Base-by-base conservation (phyloP, 2,888 invertebrate genomes). In the Eumerus sabulonum region DNA sequence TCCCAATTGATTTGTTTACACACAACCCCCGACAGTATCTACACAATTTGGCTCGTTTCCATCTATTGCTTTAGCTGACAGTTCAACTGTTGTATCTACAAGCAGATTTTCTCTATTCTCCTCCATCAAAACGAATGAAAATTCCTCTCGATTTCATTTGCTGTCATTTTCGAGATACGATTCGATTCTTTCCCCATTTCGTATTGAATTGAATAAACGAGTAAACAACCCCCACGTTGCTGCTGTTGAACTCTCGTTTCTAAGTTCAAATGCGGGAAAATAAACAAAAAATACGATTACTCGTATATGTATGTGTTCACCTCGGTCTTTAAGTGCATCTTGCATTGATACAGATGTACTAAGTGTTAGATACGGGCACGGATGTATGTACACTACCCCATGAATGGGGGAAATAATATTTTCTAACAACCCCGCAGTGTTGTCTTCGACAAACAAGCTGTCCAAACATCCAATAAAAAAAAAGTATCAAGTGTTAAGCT, bases 211-310 rank as follows among this genome's bases (percentile, higher is more conserved):
- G 48, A 14, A 54, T 62, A 70, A 62, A n/a, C n/a, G n/a, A n/a
- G n/a, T 14, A 70, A 62, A 70, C 70, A 70, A 54, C 54, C 62
- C 44, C 70, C 70, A 56, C 70, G 70, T 71, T 71, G 70, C 27
- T 27, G 70, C 27, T 27, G 12, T 45, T 62, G 70, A 71, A 71
- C 70, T 71, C 70, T 54, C n/a, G 48, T 14, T 48, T 47, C 54
- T 45, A 62, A 54, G 70, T 70, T 70, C 70, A 71, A 62, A 62
- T 62, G 54, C 62, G 42, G 62, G 19, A 54, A 62, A 62, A 56
- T 48, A 62, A 54, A 71, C 54, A 71, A 50, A 12, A 47, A 13
- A 27, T 7, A 27, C 7, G 27, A 2, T 4, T 7, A 27, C 27
- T 7, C 7, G 3, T 27, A 27, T 27, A 27, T 4, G 7, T 2